Conservation (phyloP, 1,140 invertebrate species). For the Mizuhopecten yessoensis region DNA sequence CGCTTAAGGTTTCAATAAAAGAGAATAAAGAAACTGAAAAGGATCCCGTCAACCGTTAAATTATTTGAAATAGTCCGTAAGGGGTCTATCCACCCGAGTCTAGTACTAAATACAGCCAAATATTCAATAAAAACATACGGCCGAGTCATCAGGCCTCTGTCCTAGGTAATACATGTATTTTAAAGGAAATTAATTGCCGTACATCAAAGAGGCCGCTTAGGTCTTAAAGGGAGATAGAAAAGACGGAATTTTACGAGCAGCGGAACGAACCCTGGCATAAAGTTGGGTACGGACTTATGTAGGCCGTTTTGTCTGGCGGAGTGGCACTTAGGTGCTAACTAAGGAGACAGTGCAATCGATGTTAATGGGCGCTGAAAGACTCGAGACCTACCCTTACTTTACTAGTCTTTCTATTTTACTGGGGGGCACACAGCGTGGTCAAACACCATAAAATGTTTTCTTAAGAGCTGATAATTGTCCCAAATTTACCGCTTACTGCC, state of each 20-base stretch:
- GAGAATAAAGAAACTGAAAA: slow-evolving; percentile 37
- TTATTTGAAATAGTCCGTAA: slow-evolving; percentile 48
- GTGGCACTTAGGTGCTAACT: slow-evolving; percentile 55
- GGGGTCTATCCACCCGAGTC: slow-evolving; percentile 10
- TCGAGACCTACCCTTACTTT: slow-evolving; percentile 2
- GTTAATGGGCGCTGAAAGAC: slow-evolving; percentile 10
- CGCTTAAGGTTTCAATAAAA: slow-evolving; percentile 23
- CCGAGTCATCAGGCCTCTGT: slow-evolving; percentile 42
- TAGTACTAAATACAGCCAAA: not conserved
- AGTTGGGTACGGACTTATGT: slow-evolving; percentile 44
- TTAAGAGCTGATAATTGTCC: slow-evolving; percentile 57
- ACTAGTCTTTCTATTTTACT: slow-evolving; percentile 43
- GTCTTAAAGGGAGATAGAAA: slow-evolving; percentile 45
- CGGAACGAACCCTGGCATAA: slow-evolving; percentile 15
- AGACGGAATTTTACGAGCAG: slow-evolving; percentile 31
- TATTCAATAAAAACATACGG: slow-evolving; percentile 41
- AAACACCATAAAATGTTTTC: slow-evolving; percentile 52
- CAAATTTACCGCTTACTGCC: slow-evolving; percentile 48
- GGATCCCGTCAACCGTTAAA: slow-evolving; percentile 47
- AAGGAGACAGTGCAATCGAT: slow-evolving; percentile 48
- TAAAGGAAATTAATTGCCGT: slow-evolving; percentile 48
- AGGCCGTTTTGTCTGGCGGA: slow-evolving; percentile 40
- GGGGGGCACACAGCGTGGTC: slow-evolving; percentile 38
- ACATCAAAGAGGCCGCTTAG: slow-evolving; percentile 49
- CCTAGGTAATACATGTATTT: slow-evolving; percentile 51